A percentile compares a stretch with the other conserved stretches of the same genome.
Evolutionary conservation across 1,140 invertebrate genomes (phyloP).

Genomic region (Tetragonula clypearis): DNA sequence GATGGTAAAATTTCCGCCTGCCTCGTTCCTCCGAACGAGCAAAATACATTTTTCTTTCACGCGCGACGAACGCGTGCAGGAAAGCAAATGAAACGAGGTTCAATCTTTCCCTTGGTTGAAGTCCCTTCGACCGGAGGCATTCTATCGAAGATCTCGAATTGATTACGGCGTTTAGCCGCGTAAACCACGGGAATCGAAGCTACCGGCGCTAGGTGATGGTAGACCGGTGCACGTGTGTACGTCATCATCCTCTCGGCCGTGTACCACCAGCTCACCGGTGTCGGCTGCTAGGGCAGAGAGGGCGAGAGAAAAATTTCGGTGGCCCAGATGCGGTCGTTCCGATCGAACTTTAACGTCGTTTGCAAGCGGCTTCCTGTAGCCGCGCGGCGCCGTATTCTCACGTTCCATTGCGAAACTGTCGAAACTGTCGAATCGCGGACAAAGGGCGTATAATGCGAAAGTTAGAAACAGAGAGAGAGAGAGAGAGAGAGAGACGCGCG

Average conservation of each 20-base stretch:
- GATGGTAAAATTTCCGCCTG: too few relatives aligned
- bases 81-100: neutral
- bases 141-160: neutral
- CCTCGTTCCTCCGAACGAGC: too few relatives aligned
- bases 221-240: neutral
- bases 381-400: conserved; percentile 68
- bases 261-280: neutral
- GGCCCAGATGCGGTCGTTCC: conserved; percentile 57
- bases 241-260: neutral
- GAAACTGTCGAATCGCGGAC: conserved; percentile 79
- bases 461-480: conserved; percentile 73
- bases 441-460: conserved; percentile 79
- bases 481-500: conserved; percentile 59
- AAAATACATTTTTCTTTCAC: too few relatives aligned
- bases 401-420: conserved; percentile 76
- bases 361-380: conserved; percentile 69
- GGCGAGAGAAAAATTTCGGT: conserved; percentile 57
- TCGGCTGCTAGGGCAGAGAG: neutral
- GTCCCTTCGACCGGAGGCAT: neutral
- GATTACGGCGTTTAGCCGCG: conserved; percentile 17
- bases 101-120: neutral
- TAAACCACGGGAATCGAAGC: neutral
- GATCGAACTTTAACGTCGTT: conserved; percentile 78
- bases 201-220: too few relatives aligned
- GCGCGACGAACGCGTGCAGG: too few relatives aligned